Conservation (phyloP, 2,797 vertebrate species). For the Pipistrellus nathusii region DNA sequence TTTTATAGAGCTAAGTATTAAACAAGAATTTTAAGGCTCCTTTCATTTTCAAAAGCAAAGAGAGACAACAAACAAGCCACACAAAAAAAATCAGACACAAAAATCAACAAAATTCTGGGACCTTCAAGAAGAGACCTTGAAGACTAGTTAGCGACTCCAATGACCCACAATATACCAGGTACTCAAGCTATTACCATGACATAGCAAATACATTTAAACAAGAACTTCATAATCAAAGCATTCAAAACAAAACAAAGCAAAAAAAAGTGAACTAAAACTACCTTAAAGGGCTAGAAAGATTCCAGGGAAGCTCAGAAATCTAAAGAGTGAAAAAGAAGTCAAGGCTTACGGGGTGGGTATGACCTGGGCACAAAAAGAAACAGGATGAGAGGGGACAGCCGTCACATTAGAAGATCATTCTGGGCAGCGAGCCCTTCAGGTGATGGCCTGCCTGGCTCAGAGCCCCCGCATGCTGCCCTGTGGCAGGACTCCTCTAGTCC, state of each 20-base stretch:
- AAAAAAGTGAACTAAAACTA: neutral
- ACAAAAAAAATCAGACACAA: neutral
- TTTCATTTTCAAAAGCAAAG: slow-evolving; percentile 40
- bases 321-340: neutral
- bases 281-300: neutral
- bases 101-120: neutral
- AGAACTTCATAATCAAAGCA: neutral
- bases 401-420: no score
- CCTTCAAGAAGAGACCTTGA: slow-evolving; percentile 21
- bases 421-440: neutral
- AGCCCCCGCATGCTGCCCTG: neutral
- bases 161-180: neutral
- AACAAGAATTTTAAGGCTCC: slow-evolving; percentile 30
- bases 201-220: slow-evolving; percentile 5
- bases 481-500: neutral
- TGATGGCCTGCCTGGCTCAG: neutral
- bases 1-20: neutral
- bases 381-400: neutral
- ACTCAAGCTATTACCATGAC: neutral
- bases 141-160: neutral
- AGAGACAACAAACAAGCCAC: slow-evolving; percentile 4
- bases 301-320: neutral
- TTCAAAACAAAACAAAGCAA: slow-evolving; percentile 9
- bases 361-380: no score
- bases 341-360: neutral